Base-by-base conservation (phyloP, 2,113 vertebrate genomes). In the Lagopus leucura region DNA sequence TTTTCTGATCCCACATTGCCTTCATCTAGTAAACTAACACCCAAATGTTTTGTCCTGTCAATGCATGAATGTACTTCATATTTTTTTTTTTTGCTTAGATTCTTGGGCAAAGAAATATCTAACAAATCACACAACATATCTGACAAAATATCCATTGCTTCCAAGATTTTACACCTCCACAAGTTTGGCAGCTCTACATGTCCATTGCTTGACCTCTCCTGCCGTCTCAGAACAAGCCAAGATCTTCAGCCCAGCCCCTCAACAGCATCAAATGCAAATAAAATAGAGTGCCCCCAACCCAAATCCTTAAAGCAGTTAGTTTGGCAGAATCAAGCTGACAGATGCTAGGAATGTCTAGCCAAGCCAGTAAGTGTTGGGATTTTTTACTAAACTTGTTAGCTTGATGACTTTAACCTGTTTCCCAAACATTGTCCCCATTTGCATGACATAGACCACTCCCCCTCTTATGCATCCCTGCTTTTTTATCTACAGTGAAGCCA, bases 1-100 rank as follows among this genome's bases (percentile, higher is more conserved):
- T 38, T 28, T 27, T n/a, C 24, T 2, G 0, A 1, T 34, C 38
- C 32, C 65, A 32, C 0, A 2, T 3, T 8, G 30, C 30, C 63
- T 38, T 64, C 21, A 13, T 21, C 40, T 27, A 60, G 21, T 19
- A 82, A 93, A 50, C 43, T 58, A 70, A 25, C 5, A 48, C 14
- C 24, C 42, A 66, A 16, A 3, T 2, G 18, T 48, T 86, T 22
- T 69, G 40, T 43, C 45, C 48, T 82, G 54, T 69, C 83, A 76
- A 12, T 13, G 58, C 40, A 15, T 25, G 54, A 86, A 16, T 13
- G n/a, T 86, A 24, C n/a, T 73, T 32, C 57, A 11, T 54, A 13
- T 9, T 52, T 52, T 50, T 52, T 52, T 50, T 54, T 32, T 65
- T 70, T 81, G 70, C 90, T 71, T 36, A 83, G 32, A 24, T 30